Percentiles rank a stretch among this genome's conserved stretches.
Evolutionary conservation across 2,797 vertebrate species (phyloP).

Genomic region (Monodelphis domestica): DNA sequence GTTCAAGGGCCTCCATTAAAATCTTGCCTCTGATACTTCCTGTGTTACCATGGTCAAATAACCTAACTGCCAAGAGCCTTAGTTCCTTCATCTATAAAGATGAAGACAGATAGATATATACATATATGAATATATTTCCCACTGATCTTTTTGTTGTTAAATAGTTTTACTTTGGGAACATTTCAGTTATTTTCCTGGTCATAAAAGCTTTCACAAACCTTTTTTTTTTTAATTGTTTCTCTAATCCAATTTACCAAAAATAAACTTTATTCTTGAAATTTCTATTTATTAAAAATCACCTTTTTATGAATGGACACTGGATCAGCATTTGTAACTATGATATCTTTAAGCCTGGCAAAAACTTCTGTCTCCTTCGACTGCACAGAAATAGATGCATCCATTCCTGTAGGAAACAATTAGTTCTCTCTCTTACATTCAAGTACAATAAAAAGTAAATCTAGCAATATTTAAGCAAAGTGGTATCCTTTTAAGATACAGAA

Average conservation of each 20-base stretch:
- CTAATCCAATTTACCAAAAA: slow-evolving; percentile 27
- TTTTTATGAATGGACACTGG: slow-evolving; percentile 92
- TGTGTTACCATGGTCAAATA: background rate
- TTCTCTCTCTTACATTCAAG: slow-evolving; percentile 31
- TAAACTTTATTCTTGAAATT: slow-evolving; percentile 11
- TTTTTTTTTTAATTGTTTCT: background rate
- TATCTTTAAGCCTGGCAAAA: slow-evolving; percentile 91
- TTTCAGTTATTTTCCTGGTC: background rate
- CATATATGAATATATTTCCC: background rate
- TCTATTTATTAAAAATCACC: slow-evolving; percentile 83
- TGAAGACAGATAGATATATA: too few relatives aligned
- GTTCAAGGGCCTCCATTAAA: background rate
- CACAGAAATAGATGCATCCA: slow-evolving; percentile 89
- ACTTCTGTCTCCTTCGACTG: slow-evolving; percentile 89
- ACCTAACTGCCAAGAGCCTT: too few relatives aligned
- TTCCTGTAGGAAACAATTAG: slow-evolving; percentile 83
- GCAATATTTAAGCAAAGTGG: slow-evolving; percentile 27
- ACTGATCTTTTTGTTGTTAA: background rate
- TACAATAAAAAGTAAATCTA: background rate
- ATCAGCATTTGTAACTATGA: slow-evolving; percentile 91
- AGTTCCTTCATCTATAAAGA: too few relatives aligned
- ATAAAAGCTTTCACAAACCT: slow-evolving; percentile 34
- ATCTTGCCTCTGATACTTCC: background rate
- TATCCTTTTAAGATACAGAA: background rate
- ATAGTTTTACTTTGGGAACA: background rate